Evolutionary conservation across 2,797 vertebrate genomes (phyloP).

Genomic region (Cephalopachus bancanus): DNA sequence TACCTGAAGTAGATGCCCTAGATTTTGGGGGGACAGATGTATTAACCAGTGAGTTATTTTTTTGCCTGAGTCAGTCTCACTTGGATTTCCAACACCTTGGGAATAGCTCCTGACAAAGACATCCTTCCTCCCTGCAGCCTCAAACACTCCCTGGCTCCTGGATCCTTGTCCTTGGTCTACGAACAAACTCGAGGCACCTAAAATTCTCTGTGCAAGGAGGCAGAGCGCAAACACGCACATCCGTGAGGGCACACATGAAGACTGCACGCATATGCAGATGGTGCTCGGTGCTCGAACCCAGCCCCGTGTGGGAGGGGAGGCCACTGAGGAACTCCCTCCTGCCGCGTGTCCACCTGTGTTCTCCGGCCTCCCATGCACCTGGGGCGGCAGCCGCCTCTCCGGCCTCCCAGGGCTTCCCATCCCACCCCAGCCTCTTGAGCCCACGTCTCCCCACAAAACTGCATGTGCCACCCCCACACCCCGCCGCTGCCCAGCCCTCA

Average conservation of each 20-base stretch:
- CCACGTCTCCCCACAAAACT: too few species aligned
- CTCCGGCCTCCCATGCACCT: background rate
- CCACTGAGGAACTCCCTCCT: background rate
- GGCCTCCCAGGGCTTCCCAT: background rate
- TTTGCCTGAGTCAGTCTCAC: background rate
- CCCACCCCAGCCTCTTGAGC: background rate
- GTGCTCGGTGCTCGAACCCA: too few species aligned
- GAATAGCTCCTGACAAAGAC: background rate
- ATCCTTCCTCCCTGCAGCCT: background rate
- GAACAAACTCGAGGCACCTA: background rate
- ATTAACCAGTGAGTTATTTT: background rate
- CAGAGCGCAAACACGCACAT: background rate
- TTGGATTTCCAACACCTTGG: background rate
- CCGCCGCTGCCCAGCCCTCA: too few species aligned
- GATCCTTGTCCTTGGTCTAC: background rate
- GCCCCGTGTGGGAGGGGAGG: background rate
- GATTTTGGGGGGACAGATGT: background rate
- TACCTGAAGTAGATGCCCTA: background rate
- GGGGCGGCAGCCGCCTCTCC: background rate
- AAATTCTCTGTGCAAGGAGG: background rate
- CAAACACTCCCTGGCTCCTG: background rate
- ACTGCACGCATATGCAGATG: accelerated
- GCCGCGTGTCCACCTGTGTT: accelerated
- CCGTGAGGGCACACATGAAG: background rate
- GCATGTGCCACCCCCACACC: too few species aligned